Evolutionary conservation across 2,888 invertebrate genomes (phyloP), one percentile per base, ranked within the genome.

Genomic region (Cantharis flavilabris): DNA sequence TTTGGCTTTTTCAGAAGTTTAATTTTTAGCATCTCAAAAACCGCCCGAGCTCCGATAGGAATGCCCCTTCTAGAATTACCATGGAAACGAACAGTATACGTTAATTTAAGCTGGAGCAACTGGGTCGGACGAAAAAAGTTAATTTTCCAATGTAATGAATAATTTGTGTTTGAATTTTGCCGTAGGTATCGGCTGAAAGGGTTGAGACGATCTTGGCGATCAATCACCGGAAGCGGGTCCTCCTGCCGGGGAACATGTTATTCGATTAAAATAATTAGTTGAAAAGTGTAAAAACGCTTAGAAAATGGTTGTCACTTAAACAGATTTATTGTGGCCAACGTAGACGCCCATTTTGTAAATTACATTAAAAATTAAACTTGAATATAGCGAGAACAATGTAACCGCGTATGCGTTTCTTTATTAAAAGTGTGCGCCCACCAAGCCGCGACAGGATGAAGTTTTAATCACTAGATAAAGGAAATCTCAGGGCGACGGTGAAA

Each of bases 381-480:
- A 84, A 84, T 83, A 84, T 84, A 81, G 84, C 82, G 80, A 82
- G 83, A 85, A 85, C 84, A 85, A 86, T 85, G 83, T 83, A 83
- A 83, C 83, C 82, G 84, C 84, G 84, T 85, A 84, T 84, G 86
- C 86, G 85, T 85, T 86, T 84, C 84, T 86, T 86, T 87, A 87
- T 87, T 87, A 87, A 87, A 86, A 87, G 86, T 87, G 85, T 85
- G 86, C 85, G 84, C 85, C 85, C 85, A 82, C 86, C 85, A 85
- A 85, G 84, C 85, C 84, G 85, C 87, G 88, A 88, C 88, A 88
- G 87, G 87, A 88, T 87, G 88, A 88, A 88, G 88, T 88, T 89
- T 89, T 88, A 89, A 88, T 89, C 89, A 88, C 87, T 85, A 88
- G 87, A 87, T 87, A 87, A 88, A 87, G 87, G 86, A 87, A 87